Percentiles rank a stretch among this genome's conserved stretches.
Evolutionary conservation across 2,113 vertebrate species (phyloP).

Genomic region (Cyprinodon brontotheroides): DNA sequence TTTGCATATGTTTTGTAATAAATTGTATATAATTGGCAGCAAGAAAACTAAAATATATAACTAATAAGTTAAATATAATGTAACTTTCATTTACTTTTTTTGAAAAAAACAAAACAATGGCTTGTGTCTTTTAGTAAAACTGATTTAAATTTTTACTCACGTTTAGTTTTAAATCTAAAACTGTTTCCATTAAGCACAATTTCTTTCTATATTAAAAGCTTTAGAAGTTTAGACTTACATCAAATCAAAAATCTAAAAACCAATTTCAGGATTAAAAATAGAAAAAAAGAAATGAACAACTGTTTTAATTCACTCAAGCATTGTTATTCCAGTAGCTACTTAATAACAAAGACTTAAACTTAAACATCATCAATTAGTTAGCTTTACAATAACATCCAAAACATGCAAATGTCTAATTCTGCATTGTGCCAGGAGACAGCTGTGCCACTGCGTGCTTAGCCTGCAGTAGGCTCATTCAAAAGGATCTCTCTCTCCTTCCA

Average conservation of each 20-base stretch:
- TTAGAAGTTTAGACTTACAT: neutral
- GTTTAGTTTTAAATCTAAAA: neutral
- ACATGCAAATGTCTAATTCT: neutral
- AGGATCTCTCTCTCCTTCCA: constrained; percentile 63
- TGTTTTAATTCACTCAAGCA: neutral
- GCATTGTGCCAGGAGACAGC: constrained; percentile 36
- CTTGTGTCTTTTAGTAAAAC: too few relatives aligned
- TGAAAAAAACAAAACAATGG: too few relatives aligned
- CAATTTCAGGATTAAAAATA: neutral
- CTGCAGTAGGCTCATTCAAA: constrained; percentile 64
- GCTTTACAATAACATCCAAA: neutral
- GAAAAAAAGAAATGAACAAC: neutral
- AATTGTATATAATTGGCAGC: neutral
- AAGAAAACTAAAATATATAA: neutral
- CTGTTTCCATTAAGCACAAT: neutral
- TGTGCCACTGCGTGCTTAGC: constrained; percentile 50
- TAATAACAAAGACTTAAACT: neutral
- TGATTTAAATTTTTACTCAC: neutral
- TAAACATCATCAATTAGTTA: neutral
- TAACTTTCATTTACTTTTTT: neutral
- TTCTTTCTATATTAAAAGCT: neutral
- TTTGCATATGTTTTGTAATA: neutral
- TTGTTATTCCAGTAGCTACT: neutral
- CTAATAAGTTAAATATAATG: neutral
- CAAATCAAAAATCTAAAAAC: neutral